phyloP scores from a whole-genome alignment of 2,888 invertebrate species.

The Perizoma affinitatum region DNA sequence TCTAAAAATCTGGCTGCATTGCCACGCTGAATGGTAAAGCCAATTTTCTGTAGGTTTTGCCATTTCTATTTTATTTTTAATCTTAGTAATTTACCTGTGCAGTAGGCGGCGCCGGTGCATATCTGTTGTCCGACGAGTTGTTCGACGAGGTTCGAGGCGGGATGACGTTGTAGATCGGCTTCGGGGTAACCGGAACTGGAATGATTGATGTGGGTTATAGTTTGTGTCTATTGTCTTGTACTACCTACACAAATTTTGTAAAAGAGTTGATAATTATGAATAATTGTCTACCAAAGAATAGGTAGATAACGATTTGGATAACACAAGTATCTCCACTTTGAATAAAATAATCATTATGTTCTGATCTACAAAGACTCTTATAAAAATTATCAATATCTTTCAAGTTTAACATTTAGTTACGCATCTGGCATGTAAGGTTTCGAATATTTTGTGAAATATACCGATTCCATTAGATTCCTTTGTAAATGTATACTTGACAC shows the following conservation, averaged over 20 bases:
- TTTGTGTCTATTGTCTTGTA: slow-evolving; percentile 12
- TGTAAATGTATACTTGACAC: too few relatives aligned
- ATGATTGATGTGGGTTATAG: slow-evolving; percentile 27
- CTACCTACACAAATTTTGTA: neutral
- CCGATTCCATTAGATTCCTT: too few relatives aligned
- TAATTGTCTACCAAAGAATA: neutral
- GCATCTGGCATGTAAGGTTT: too few relatives aligned
- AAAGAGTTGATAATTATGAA: slow-evolving; percentile 5
- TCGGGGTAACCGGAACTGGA: slow-evolving; percentile 83
- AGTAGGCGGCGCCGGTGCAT: slow-evolving; percentile 61
- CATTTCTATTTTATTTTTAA: too few relatives aligned
- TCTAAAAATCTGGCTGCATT: too few relatives aligned
- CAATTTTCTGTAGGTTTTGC: too few relatives aligned
- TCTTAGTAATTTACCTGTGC: slow-evolving; percentile 53
- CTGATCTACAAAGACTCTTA: neutral
- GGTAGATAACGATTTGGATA: neutral
- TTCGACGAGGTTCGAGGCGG: slow-evolving; percentile 70
- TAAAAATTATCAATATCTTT: too few relatives aligned
- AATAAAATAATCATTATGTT: neutral
- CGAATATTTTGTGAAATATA: too few relatives aligned
- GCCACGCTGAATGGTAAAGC: too few relatives aligned
- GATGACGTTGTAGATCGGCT: slow-evolving; percentile 86
- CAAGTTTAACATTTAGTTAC: too few relatives aligned
- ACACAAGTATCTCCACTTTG: too few relatives aligned
- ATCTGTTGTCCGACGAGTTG: slow-evolving; percentile 59